Base-by-base conservation (phyloP, 2,113 vertebrate species). In the Acrocephalus arundinaceus region DNA sequence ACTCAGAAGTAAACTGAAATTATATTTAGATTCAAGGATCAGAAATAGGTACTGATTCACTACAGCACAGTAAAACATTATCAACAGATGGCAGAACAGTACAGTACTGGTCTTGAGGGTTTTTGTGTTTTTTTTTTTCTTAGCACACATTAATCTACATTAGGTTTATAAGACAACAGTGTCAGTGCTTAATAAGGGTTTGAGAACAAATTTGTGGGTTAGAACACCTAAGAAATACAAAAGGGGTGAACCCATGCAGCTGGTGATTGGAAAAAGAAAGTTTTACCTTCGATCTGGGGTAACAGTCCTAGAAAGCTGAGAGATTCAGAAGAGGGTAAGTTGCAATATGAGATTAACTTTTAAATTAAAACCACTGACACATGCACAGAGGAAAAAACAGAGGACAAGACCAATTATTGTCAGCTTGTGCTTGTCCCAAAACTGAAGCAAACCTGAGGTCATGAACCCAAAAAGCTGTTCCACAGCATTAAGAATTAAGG, bases 21-120 rank as follows among this genome's bases (percentile, higher is more conserved):
- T 82, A 88, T 30, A 76, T 90, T 88, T 90, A 75, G 66, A 83
- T 87, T 94, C 73, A n/a, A 4, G 25, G 57, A 84, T 70, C 66
- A 80, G 63, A 91, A 93, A 85, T 62, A 74, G 8, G 2, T 65
- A 66, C 31, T 74, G 66, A 93, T 93, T 88, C 82, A 94, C 57
- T 88, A 73, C 35, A 78, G 45, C 27, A 35, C 49, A 89, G 65
- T 30, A 90, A 88, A 96, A 80, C 54, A 66, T 23, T 72, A 93
- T 89, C 70, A 95, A 87, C 83, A 93, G 78, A 92, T 87, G 90
- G 79, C 39, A 76, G 52, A 96, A 85, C 37, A 43, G 51, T 72
- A 85, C 37, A 43, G 51, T 72, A 14, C 24, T 67, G 89, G 81
- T 49, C 73, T 71, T 74, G 39, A 18, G 15, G 6, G 1, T 0